These are phyloP conservation scores for Drosophila subpulchrella DNA, from an alignment of 1,140 invertebrate genomes.

Conservation along the genomic window DNA sequence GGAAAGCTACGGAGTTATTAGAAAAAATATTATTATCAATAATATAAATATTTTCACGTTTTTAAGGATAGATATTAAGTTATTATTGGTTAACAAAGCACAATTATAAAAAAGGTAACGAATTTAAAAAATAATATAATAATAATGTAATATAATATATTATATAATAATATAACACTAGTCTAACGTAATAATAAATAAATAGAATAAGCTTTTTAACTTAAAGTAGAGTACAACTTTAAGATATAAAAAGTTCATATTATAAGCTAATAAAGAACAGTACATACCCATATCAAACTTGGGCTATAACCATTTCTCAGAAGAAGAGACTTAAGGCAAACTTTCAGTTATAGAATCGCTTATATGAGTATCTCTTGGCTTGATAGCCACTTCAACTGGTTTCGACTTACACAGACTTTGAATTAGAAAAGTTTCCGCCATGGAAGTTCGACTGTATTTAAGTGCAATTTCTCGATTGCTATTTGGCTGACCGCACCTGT, in stretches of 20 bases:
- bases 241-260: not conserved
- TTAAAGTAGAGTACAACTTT: not conserved
- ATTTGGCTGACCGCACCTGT: slow-evolving; percentile 29
- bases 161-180: no score
- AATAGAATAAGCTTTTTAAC: not conserved
- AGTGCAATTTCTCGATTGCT: slow-evolving; percentile 4
- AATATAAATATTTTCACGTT: not conserved
- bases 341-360: not conserved
- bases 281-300: no score
- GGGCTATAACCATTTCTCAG: no score
- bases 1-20: not conserved
- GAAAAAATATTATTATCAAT: not conserved
- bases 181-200: no score
- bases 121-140: no score
- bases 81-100: no score
- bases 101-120: no score
- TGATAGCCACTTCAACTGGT: not conserved
- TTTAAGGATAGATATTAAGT: no score
- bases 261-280: not conserved
- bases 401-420: slow-evolving; percentile 2
- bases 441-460: not conserved
- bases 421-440: not conserved
- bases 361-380: not conserved
- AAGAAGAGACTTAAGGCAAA: not conserved
- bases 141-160: no score